Percentiles rank a stretch among this genome's conserved stretches.
These are phyloP conservation scores for Gobius niger DNA, from an alignment of 2,113 vertebrate species.

Conservation along the genomic window DNA sequence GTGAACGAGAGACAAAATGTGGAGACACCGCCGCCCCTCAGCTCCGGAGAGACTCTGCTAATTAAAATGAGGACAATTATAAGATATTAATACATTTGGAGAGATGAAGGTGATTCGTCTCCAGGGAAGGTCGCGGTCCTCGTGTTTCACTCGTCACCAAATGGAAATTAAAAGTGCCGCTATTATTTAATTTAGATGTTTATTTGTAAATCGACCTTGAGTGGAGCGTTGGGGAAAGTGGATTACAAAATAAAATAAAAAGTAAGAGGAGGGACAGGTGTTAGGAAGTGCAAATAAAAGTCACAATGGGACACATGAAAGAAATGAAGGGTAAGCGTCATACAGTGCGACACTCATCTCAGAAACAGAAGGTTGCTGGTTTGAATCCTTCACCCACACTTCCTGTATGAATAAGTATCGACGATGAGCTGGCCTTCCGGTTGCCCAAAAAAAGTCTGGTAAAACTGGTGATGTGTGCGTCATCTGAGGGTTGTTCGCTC, in stretches of 20 bases:
- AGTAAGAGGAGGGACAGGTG: background rate
- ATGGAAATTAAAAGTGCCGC: background rate
- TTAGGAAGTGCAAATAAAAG: background rate
- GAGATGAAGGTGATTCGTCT: background rate
- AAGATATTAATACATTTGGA: background rate
- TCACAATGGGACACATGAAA: background rate
- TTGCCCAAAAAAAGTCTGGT: too few relatives aligned
- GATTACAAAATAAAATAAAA: background rate
- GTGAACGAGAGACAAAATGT: background rate
- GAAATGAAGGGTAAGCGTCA: background rate
- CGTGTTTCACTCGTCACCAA: background rate
- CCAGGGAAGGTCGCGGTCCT: background rate
- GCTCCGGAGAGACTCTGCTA: background rate
- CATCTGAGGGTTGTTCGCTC: too few relatives aligned
- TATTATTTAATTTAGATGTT: constrained; percentile 9
- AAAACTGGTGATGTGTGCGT: too few relatives aligned
- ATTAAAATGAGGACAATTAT: background rate
- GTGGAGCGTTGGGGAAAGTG: background rate
- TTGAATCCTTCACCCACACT: too few relatives aligned
- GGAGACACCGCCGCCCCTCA: background rate
- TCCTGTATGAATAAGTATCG: too few relatives aligned
- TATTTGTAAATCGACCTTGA: constrained; percentile 2
- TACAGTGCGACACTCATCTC: too few relatives aligned
- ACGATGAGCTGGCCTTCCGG: too few relatives aligned
- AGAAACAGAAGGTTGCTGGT: too few relatives aligned